Percentiles rank a stretch among this genome's conserved stretches.
These are phyloP conservation scores for Sapayoa aenigma DNA, from an alignment of 2,113 vertebrate genomes.

Conservation along the genomic window DNA sequence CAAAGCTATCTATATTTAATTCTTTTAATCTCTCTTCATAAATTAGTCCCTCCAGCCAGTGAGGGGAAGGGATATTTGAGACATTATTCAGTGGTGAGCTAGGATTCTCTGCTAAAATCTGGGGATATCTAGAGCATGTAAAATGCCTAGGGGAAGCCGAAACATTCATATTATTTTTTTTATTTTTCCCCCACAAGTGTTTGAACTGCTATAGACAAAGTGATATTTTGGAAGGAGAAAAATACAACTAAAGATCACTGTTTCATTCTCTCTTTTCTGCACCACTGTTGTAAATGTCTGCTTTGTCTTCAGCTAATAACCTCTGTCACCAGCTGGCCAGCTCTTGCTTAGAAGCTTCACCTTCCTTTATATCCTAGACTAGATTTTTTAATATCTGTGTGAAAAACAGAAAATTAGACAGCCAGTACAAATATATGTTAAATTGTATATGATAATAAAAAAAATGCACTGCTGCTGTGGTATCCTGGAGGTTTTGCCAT, in stretches of 20 bases:
- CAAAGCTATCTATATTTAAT: slow-evolving; percentile 54
- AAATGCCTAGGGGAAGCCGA: slow-evolving; percentile 53
- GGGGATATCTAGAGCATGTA: slow-evolving; percentile 17
- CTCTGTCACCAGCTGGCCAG: slow-evolving; percentile 8
- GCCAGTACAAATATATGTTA: not conserved
- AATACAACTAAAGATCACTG: not conserved
- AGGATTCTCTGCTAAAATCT: not conserved
- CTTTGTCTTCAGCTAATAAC: slow-evolving; percentile 41
- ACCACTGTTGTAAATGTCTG: slow-evolving; percentile 21
- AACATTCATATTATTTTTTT: slow-evolving; percentile 12
- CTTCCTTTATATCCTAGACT: not conserved
- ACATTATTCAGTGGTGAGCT: not conserved
- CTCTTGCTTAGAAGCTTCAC: not conserved
- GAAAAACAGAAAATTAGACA: not conserved
- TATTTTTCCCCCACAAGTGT: not conserved
- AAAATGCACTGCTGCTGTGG: not conserved
- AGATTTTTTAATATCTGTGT: not conserved
- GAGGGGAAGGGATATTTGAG: slow-evolving; percentile 22
- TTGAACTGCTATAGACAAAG: not conserved
- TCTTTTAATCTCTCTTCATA: slow-evolving; percentile 58
- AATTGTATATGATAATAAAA: not conserved
- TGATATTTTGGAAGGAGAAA: slow-evolving; percentile 36
- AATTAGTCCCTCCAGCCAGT: slow-evolving; percentile 56
- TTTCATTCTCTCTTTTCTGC: not conserved
- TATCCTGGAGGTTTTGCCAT: not conserved